A percentile compares a stretch with the other conserved stretches of the same genome.
phyloP scores from a whole-genome alignment of 2,797 vertebrate species.

The Pseudomugil gertrudae region DNA sequence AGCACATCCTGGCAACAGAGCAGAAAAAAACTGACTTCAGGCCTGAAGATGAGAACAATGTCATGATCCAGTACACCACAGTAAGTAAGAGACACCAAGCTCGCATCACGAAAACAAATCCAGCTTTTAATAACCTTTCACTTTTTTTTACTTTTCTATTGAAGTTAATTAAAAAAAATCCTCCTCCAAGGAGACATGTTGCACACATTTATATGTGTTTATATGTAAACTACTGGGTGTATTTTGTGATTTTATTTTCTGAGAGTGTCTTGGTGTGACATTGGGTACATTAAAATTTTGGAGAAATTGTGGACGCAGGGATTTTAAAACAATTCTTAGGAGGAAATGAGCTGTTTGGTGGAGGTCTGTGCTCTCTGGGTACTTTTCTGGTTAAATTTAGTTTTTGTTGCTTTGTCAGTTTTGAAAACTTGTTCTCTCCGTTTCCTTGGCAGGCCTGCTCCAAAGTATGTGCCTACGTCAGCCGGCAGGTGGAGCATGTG shows the following conservation, averaged over 20 bases:
- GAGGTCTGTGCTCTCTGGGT: no score
- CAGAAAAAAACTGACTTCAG: constrained; percentile 99
- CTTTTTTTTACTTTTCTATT: background rate
- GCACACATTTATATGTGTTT: no score
- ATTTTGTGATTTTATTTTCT: no score
- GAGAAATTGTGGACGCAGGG: no score
- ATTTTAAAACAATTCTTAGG: no score
- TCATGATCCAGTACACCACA: constrained; percentile 96
- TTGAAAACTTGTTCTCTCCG: background rate
- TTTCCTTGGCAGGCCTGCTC: constrained; percentile 87
- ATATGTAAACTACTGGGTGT: no score
- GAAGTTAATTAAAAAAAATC: no score
- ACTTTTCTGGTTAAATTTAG: no score
- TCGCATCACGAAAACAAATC: constrained; percentile 33
- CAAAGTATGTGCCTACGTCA: constrained; percentile 95
- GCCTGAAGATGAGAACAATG: constrained; percentile 97
- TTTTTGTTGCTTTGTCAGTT: background rate
- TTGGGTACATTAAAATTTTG: no score
- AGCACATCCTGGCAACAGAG: constrained; percentile 93
- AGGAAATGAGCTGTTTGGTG: no score
- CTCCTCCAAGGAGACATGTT: no score
- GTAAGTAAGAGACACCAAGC: constrained; percentile 86
- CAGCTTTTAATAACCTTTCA: background rate
- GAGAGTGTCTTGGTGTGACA: no score
- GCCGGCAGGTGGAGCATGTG: constrained; percentile 95